phyloP scores from a whole-genome alignment of 2,113 vertebrate genomes.

The Irena cyanogastra region DNA sequence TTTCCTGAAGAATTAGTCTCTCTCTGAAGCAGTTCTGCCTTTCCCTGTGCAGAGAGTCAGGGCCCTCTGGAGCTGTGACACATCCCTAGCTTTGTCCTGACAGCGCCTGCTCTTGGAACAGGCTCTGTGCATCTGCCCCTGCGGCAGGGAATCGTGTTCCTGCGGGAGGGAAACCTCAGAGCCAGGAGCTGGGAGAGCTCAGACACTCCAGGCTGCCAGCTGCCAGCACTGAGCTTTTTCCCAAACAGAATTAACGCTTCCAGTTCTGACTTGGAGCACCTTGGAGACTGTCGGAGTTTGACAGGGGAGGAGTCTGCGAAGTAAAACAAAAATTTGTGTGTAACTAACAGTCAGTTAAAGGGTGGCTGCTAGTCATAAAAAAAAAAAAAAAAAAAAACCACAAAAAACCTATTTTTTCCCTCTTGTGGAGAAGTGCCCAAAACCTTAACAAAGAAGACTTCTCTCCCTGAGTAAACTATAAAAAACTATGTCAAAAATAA shows the following conservation, averaged over 20 bases:
- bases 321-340: too few relatives aligned
- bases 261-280: neutral
- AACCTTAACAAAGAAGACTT: too few relatives aligned
- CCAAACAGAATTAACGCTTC: neutral
- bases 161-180: neutral
- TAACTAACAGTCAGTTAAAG: too few relatives aligned
- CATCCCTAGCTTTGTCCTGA: neutral
- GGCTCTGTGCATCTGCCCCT: neutral
- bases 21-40: slow-evolving; percentile 43
- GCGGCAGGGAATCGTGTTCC: neutral
- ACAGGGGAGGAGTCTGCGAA: too few relatives aligned
- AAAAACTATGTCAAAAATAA: too few relatives aligned
- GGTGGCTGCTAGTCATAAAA: too few relatives aligned
- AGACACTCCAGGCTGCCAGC: slow-evolving; percentile 1
- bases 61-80: slow-evolving; percentile 12
- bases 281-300: too few relatives aligned
- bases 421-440: too few relatives aligned
- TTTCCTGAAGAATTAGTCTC: slow-evolving; percentile 71
- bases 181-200: slow-evolving; percentile 7
- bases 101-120: neutral
- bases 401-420: too few relatives aligned
- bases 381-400: too few relatives aligned
- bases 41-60: slow-evolving; percentile 21
- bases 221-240: neutral
- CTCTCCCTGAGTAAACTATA: too few relatives aligned